Conservation (phyloP, 1,140 invertebrate species). For the Mizuhopecten yessoensis region DNA sequence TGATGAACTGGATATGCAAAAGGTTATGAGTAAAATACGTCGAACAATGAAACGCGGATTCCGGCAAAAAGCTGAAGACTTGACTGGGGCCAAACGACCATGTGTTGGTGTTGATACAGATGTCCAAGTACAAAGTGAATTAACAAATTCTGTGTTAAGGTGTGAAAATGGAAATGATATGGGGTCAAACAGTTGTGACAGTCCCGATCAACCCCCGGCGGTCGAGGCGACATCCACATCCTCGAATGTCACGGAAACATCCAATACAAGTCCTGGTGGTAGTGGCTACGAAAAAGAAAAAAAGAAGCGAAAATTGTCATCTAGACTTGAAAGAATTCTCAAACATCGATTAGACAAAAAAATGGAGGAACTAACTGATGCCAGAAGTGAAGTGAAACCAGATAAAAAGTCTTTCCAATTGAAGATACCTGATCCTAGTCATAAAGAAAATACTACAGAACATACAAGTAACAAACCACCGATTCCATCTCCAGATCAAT, state of each 20-base stretch:
- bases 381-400: neutral
- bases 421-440: neutral
- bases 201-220: neutral
- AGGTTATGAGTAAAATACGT: neutral
- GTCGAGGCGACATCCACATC: no score
- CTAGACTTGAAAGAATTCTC: neutral
- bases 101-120: neutral
- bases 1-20: neutral
- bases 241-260: no score
- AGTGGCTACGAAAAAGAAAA: neutral
- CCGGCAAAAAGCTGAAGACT: neutral
- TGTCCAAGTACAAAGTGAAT: neutral
- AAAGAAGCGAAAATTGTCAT: conserved; percentile 8
- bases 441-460: neutral
- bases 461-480: neutral
- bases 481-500: neutral
- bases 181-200: neutral
- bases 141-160: neutral
- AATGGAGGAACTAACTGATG: neutral
- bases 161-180: neutral
- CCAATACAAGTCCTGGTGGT: neutral
- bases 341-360: neutral
- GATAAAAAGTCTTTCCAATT: neutral
- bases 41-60: neutral
- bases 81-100: neutral